phyloP scores from a whole-genome alignment of 2,888 invertebrate species.

The Zaprionus obscuricornis region DNA sequence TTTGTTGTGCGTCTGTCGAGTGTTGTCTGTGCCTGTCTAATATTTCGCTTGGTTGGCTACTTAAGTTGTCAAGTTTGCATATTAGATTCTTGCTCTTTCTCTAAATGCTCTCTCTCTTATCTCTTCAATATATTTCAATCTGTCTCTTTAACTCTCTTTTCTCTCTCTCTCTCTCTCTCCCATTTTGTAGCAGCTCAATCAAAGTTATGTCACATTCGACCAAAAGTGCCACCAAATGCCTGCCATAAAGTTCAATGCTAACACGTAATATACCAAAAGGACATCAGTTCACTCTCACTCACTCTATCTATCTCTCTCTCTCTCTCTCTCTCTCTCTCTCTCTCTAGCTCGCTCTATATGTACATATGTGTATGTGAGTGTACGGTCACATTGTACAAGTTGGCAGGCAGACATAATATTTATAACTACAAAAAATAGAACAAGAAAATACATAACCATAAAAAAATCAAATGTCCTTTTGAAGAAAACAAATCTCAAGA shows the following conservation, averaged over 20 bases:
- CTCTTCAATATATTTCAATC: background rate
- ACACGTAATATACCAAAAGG: slow-evolving; percentile 26
- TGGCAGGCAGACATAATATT: slow-evolving; percentile 56
- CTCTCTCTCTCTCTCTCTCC: background rate
- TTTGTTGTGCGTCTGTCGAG: slow-evolving; percentile 9
- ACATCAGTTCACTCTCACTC: slow-evolving; percentile 2
- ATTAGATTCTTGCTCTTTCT: slow-evolving; percentile 44
- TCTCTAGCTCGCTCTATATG: background rate
- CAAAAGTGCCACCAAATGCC: slow-evolving; percentile 24
- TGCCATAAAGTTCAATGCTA: slow-evolving; percentile 38
- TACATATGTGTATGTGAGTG: background rate
- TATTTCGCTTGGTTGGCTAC: slow-evolving; percentile 60
- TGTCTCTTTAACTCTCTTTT: background rate
- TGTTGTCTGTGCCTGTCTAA: slow-evolving; percentile 51
- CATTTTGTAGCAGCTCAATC: slow-evolving; percentile 48
- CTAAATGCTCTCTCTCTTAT: background rate
- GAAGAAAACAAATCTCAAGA: slow-evolving; percentile 16
- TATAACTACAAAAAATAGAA: slow-evolving; percentile 46
- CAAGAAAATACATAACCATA: slow-evolving; percentile 36
- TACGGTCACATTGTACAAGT: slow-evolving; percentile 47
- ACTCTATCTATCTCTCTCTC: slow-evolving; percentile 1
- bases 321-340: background rate
- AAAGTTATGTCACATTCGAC: slow-evolving; percentile 62
- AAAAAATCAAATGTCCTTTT: slow-evolving; percentile 57
- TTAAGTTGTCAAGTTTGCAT: slow-evolving; percentile 75